phyloP scores from a whole-genome alignment of 2,888 invertebrate species.

The Mylabris sibirica region DNA sequence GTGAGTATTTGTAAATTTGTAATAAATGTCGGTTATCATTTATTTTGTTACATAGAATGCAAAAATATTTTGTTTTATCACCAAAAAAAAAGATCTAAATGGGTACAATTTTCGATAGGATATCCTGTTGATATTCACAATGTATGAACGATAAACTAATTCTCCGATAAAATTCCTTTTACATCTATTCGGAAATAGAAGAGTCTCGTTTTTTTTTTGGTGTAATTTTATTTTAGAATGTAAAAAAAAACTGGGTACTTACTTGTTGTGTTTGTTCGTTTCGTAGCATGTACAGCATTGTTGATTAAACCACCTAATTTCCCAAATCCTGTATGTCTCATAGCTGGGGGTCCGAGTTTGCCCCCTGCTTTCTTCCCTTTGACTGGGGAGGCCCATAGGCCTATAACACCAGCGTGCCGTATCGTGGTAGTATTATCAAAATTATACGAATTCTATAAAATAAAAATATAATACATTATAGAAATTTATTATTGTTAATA shows the following conservation, averaged over 20 bases:
- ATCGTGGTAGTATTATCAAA: conserved; percentile 37
- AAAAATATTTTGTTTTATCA: no score
- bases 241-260: no score
- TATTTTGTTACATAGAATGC: no score
- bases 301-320: conserved; percentile 56
- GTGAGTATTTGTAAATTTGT: neutral
- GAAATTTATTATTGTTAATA: conserved; percentile 1
- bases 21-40: neutral
- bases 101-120: no score
- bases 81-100: no score
- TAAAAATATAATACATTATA: conserved; percentile 4
- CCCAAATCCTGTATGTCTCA: conserved; percentile 53
- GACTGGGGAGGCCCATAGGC: conserved; percentile 45
- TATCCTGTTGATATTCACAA: no score
- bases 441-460: conserved; percentile 30
- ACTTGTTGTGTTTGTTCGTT: conserved; percentile 45
- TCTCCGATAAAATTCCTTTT: no score
- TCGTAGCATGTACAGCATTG: conserved; percentile 53
- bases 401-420: conserved; percentile 43
- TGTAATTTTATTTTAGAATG: no score
- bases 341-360: conserved; percentile 49
- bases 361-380: conserved; percentile 38
- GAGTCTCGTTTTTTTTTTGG: no score
- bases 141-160: no score
- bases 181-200: no score